Conservation (phyloP, 2,797 vertebrate genomes). For the Leucoraja ocellata region DNA sequence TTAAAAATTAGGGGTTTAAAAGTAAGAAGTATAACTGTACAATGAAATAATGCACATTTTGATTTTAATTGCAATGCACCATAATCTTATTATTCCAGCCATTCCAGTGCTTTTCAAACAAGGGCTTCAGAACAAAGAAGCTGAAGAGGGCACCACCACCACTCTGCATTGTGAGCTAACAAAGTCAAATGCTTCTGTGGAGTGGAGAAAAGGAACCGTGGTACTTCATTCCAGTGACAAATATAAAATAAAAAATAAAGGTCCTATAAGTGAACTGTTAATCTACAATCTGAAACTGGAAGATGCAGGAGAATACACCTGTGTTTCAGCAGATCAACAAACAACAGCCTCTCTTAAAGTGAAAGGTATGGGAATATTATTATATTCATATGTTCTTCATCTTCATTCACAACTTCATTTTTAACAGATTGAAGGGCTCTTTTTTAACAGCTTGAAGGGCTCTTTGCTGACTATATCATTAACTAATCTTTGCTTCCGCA, state of each 20-base stretch:
- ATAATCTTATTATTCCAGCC: constrained; percentile 51
- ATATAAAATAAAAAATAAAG: constrained; percentile 67
- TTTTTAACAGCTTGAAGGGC: too few species aligned
- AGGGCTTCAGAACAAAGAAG: constrained; percentile 68
- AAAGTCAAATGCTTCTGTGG: constrained; percentile 57
- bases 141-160: constrained; percentile 67
- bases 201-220: constrained; percentile 76
- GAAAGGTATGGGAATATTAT: constrained; percentile 66
- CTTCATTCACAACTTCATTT: neutral
- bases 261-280: constrained; percentile 60
- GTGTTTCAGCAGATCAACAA: constrained; percentile 74
- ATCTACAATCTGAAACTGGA: constrained; percentile 66
- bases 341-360: constrained; percentile 76
- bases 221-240: constrained; percentile 68
- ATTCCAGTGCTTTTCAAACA: constrained; percentile 67
- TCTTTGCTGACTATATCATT: too few species aligned
- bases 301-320: constrained; percentile 79
- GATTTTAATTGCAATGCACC: constrained; percentile 41
- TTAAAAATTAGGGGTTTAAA: neutral
- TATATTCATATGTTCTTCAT: neutral
- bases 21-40: neutral
- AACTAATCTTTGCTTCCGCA: too few species aligned
- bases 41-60: neutral
- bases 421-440: neutral
- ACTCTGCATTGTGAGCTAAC: constrained; percentile 71